Conservation (phyloP, 2,888 invertebrate species). For the Villa cingulata region DNA sequence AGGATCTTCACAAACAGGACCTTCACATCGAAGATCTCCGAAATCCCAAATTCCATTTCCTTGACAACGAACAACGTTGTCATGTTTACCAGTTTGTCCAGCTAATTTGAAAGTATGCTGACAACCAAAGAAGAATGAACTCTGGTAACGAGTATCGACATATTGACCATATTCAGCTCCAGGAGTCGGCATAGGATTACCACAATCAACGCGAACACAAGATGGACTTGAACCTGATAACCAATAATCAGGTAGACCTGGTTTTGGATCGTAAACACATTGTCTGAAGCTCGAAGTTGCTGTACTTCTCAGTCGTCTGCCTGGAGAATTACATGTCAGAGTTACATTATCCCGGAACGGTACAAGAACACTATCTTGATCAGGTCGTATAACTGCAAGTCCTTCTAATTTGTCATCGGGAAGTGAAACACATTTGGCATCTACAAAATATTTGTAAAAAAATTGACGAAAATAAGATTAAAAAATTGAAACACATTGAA, state of each 20-base stretch:
- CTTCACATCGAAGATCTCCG: conserved; percentile 84
- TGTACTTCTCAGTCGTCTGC: conserved; percentile 65
- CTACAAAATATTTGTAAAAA: too few relatives aligned
- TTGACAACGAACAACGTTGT: conserved; percentile 84
- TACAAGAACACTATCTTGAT: conserved; percentile 70
- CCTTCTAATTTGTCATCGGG: conserved; percentile 84
- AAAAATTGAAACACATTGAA: conserved; percentile 4
- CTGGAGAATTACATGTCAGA: conserved; percentile 62
- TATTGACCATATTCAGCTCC: conserved; percentile 88
- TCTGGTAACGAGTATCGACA: conserved; percentile 77
- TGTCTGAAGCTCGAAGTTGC: conserved; percentile 77
- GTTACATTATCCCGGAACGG: conserved; percentile 87
- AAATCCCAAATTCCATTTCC: conserved; percentile 95
- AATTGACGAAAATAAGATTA: conserved; percentile 6
- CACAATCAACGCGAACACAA: conserved; percentile 83
- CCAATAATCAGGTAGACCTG: conserved; percentile 82
- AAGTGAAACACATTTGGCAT: conserved; percentile 79
- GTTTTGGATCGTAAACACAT: conserved; percentile 90
- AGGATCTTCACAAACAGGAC: conserved; percentile 92
- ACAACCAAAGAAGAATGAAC: conserved; percentile 90
- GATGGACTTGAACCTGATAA: conserved; percentile 72
- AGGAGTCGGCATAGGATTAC: conserved; percentile 78
- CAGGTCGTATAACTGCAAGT: conserved; percentile 58
- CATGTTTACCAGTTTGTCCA: conserved; percentile 81
- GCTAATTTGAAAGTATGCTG: conserved; percentile 90